Evolutionary conservation across 2,113 vertebrate genomes (phyloP), one percentile per base, ranked within the genome.

Genomic region (Azemiops feae): DNA sequence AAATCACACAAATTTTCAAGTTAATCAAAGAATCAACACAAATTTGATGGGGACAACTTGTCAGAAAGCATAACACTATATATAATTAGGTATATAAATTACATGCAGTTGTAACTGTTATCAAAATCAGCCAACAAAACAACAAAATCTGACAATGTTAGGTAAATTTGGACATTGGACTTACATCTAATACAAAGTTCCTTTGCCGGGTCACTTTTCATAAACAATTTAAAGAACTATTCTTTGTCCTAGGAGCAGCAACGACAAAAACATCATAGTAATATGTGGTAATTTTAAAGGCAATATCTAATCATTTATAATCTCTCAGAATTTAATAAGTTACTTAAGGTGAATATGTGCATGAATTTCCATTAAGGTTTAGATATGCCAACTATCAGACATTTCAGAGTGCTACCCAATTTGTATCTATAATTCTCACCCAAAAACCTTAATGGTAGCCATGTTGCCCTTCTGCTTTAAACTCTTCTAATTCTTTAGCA

Each of bases 51-150:
- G 0, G 92, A 52, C 94, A 34, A 54, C 91, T 86, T 89, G 91
- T 91, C 87, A 95, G 54, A 90, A 93, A 53, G 95, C 90, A 87
- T 93, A 90, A 93, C 89, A 93, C 94, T 64, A 20, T 30, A n/a
- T 64, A 20, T 30, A n/a, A 92, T 47, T 91, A 87, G n/a, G 93
- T 92, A 92, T 55, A n/a, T 96, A 95, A 57, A 53, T 92, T 91
- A 43, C 92, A 95, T 93, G 64, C 27, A 89, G n/a, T 81, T 23
- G 0, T 50, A 52, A 53, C 43, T n/a, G 47, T 39, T 90, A 87
- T 43, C 45, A 90, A 64, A 64, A 92, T 25, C 14, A 9, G 12
- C 47, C 25, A 88, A 53, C 53, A 9, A 90, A 23, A 11, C 16
- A 92, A 0, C 0, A 94, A 45, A 30, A 60, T 64, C 45, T 64